Evolutionary conservation across 1,140 invertebrate genomes (phyloP), one percentile per base, ranked within the genome.

Genomic region (Sitobion miscanthi): DNA sequence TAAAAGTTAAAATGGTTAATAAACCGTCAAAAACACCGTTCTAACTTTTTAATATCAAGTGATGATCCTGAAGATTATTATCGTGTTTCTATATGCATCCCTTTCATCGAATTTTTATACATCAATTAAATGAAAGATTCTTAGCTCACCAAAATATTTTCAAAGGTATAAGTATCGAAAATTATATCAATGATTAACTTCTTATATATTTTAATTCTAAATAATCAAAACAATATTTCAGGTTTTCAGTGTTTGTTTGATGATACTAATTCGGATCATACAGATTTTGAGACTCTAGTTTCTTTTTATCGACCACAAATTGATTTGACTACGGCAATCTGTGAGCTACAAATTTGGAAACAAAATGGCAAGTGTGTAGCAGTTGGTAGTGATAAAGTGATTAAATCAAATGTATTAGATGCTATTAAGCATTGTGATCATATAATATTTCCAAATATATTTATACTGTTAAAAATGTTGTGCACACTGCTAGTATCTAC

Each of bases 121-220:
- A n/a, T 38, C 86, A 88, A 88, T 23, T 88, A 88, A 25, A 88
- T 17, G 35, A 35, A 30, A 49, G 85, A 88, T 88, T 88, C 42
- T 49, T 49, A 21, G 49, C n/a, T 7, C 87, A 89, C 47, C 47
- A 52, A 23, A 52, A 89, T 54, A 89, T 89, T 89, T 89, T 89
- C 23, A 54, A 89, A 89, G 86, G 86, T 89, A 20, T 88, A 35
- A 69, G 8, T 30, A 69, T 69, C 4, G 8, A 30, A 69, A 69
- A 69, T 30, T 89, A 9, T 89, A 49, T 38, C 35, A 88, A 88
- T 88, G 9, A 11, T 30, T 88, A 88, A 49, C 20, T 38, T 54
- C 17, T 52, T 35, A 35, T 89, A 89, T 35, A 17, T 47, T 35
- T 52, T 23, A 52, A 52, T 52, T 35, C 47, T 88, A n/a, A 52